Base-by-base conservation (phyloP, 2,888 invertebrate species). In the Colletes collaris region DNA sequence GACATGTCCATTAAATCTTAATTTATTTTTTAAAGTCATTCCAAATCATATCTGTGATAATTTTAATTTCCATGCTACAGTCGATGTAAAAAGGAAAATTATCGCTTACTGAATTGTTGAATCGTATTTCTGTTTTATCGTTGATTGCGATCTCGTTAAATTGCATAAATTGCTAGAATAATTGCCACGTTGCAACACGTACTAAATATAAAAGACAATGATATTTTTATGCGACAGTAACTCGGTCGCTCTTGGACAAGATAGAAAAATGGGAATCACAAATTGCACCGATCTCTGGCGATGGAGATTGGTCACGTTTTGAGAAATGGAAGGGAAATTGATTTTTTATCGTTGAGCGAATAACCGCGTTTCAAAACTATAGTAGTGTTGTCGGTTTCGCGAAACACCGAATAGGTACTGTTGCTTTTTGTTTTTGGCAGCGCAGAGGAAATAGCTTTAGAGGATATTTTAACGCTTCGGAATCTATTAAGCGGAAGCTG, bases 301-400 rank as follows among this genome's bases (percentile, higher is more conserved):
- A 79, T 70, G 60, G 69, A 27, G 27, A 50, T 40, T 60, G 53
- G 46, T n/a, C 56, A 27, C 40, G 50, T 71, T 71, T 63, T 44
- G 53, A 67, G 71, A 68, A 64, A 78, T 72, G 72, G 67, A 79
- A 68, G 68, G 79, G 79, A 79, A 79, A 79, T 78, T 79, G 79
- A 78, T 79, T 79, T 79, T 79, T 79, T 79, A 78, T 79, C 79
- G 78, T 5, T 8, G 58, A 59, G 50, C 53, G 69, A 76, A 78
- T 69, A 53, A 55, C 64, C 49, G 27, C 64, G 78, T 69, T 78
- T 49, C 63, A 59, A 64, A 40, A 27, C 58, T 55, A 68, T 60
- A 8, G 50, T 56, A 37, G 50, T 56, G 64, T 78, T 78, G 69
- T 60, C 64, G 78, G 66, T 79, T 78, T 72, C 46, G 49, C 78